Evolutionary conservation across 37 sponge, comb jelly and placozoan species (phyloP), one percentile per base, ranked within the genome.

Genomic region (Oscarella lobularis): DNA sequence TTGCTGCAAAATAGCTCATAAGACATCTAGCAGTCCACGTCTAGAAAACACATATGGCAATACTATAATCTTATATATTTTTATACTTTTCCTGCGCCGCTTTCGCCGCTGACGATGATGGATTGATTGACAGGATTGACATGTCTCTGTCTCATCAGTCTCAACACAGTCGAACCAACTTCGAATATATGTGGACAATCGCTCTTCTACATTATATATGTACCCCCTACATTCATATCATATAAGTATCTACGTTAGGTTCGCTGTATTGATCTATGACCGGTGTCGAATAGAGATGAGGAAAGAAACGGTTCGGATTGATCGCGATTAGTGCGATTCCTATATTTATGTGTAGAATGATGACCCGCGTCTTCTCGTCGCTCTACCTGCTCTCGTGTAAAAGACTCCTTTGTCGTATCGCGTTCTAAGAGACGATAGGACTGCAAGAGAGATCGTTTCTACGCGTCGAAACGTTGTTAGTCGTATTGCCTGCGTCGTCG

Each of bases 31-130:
- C 20, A 27, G 60, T 48, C 60, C 60, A 48, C 9, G 60, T 48
- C 60, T 48, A 48, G 9, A 48, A 48, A 27, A 48, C 60, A 48
- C 60, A 48, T n/a, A n/a, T n/a, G n/a, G n/a, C n/a, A n/a, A n/a
- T n/a, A n/a, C n/a, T n/a, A n/a, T n/a, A n/a, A n/a, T n/a, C n/a
- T 20, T 48, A 48, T 48, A 20, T 20, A 48, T 48, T 9, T 48
- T 20, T 48, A 48, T 14, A 68, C 71, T 20, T 68, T 68, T 68
- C 71, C 71, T n/a, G 71, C 71, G 5, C 71, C 71, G 71, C 71
- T 68, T 34, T 68, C 71, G n/a, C 71, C 71, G 71, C 71, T 68
- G n/a, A 68, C 29, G 4, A 68, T 34, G 29, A 68, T 68, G 29
- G 71, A 68, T 34, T 68, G 71, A 68, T 68, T 68, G 29, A 68